Evolutionary conservation across 1,140 invertebrate genomes (phyloP).

Genomic region (Acromyrmex heyeri): DNA sequence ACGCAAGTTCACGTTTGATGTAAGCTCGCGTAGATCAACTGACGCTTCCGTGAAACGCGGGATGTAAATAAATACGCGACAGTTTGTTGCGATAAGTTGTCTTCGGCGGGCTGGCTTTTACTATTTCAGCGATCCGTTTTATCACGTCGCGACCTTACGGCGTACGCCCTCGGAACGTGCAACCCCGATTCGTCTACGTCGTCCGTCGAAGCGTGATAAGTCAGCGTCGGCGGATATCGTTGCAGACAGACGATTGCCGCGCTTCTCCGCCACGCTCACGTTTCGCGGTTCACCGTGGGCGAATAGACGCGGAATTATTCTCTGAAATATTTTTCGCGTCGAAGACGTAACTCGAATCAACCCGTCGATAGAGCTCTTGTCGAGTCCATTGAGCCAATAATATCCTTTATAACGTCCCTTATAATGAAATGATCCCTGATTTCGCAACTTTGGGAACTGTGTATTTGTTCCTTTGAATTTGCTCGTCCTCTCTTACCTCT

Average conservation of each 20-base stretch:
- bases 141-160: conserved; percentile 35
- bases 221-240: conserved; percentile 69
- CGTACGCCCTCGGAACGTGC: conserved; percentile 18
- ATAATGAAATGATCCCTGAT: conserved; percentile 14
- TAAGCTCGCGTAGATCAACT: conserved; percentile 20
- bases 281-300: conserved; percentile 23
- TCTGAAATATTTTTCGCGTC: conserved; percentile 36
- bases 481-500: background rate
- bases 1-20: background rate
- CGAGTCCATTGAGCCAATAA: too few relatives aligned
- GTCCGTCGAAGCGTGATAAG: conserved; percentile 65
- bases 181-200: conserved; percentile 61
- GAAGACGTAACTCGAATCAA: background rate
- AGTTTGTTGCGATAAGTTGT: conserved; percentile 53
- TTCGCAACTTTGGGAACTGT: background rate
- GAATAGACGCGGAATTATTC: conserved; percentile 46
- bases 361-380: background rate
- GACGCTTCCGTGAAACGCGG: background rate
- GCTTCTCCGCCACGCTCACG: conserved; percentile 19
- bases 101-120: conserved; percentile 35
- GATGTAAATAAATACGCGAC: conserved; percentile 53
- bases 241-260: conserved; percentile 51
- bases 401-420: background rate
- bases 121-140: conserved; percentile 67
- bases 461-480: background rate